Base-by-base conservation (phyloP, 2,888 invertebrate genomes). In the Blastobasis lacticolella region DNA sequence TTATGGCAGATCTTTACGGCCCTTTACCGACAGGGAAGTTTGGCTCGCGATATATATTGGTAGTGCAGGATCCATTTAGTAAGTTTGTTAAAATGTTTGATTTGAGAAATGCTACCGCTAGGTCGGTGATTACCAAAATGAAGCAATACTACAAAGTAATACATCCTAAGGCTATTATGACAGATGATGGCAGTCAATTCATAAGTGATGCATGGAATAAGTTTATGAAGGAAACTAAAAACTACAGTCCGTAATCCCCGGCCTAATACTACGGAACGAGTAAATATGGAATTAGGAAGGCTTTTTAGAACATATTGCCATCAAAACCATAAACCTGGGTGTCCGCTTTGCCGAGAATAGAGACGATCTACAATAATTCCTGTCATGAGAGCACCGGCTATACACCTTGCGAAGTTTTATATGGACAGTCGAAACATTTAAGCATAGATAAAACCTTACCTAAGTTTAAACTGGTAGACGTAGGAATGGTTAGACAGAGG, bases 161-260 rank as follows among this genome's bases (percentile, higher is more conserved):
- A 36, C 50, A 43, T 9, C 51, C 55, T 3, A 53, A 51, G 7
- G 45, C 40, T 6, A 47, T 57, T 6, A 48, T 63, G 49, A 48
- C 62, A 0, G 60, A 63, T 50, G 58, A 61, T 37, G 61, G 61
- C 1, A 47, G 42, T 0, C 58, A 59, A 6, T 61, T 61, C 38
- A 6, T 10, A 3, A 52, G 52, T n/a, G 49, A 48, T 9, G 0
- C 10, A 0, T 60, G 58, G 57, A 51, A 37, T 7, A 37, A 49
- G 6, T 8, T 2, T 1, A 37, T 60, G 38, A 7, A 37, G 10
- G 38, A n/a, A 0, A 37, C n/a, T 5, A 10, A 5, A 4, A 37
- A 61, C 62, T 0, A 58, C 64, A 0, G 56, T 64, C 0, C 10
- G 60, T 2, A 62, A 62, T 40, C 62, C 62, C 0, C 36, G 61